phyloP scores from a whole-genome alignment of 2,888 invertebrate species.

The Drosophila recens region DNA sequence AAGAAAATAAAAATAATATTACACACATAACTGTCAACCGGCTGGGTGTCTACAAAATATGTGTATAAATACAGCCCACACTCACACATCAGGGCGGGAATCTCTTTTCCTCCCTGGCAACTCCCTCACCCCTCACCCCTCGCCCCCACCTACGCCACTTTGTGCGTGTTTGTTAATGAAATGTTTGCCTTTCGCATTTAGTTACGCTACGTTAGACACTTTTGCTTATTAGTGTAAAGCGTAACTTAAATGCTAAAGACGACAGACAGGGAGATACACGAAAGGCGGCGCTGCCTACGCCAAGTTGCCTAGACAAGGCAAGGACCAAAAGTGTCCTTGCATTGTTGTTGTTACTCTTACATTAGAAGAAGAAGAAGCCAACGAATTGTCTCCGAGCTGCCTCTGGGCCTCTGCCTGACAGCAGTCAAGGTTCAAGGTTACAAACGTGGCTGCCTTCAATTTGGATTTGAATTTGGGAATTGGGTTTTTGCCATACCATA shows the following conservation, averaged over 20 bases:
- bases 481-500: constrained; percentile 17
- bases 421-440: constrained; percentile 74
- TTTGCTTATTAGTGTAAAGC: constrained; percentile 81
- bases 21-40: constrained; percentile 77
- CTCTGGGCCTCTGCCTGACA: constrained; percentile 16
- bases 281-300: constrained; percentile 35
- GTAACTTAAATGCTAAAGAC: constrained; percentile 67
- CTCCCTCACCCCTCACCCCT: neutral
- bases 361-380: constrained; percentile 53
- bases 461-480: constrained; percentile 24
- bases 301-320: constrained; percentile 44
- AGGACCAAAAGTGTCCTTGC: constrained; percentile 60
- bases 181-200: constrained; percentile 81
- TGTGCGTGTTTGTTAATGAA: constrained; percentile 80
- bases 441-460: constrained; percentile 42
- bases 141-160: constrained; percentile 6
- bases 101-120: constrained; percentile 1
- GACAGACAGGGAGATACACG: constrained; percentile 4
- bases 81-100: neutral
- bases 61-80: constrained; percentile 18
- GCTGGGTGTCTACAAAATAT: constrained; percentile 43
- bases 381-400: constrained; percentile 57
- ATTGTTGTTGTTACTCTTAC: constrained; percentile 32
- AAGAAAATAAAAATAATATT: constrained; percentile 50
- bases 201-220: constrained; percentile 80